These are phyloP conservation scores for Epirrhoe tristata DNA, from an alignment of 2,888 invertebrate genomes.

Conservation along the genomic window DNA sequence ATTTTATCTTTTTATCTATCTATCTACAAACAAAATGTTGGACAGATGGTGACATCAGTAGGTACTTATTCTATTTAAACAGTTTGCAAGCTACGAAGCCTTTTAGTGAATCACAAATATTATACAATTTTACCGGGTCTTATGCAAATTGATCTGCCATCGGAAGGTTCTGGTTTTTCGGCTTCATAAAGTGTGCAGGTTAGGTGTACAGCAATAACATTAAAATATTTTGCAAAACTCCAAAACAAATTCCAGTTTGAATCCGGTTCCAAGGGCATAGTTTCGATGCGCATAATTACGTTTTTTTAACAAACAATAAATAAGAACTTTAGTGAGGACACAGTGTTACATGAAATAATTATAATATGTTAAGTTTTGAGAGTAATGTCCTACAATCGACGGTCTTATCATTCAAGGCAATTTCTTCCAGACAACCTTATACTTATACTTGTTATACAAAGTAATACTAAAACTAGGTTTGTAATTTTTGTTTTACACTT, in stretches of 20 bases:
- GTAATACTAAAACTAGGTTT: no score
- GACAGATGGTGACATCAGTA: conserved; percentile 2
- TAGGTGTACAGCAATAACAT: conserved; percentile 5
- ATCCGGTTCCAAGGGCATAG: conserved; percentile 35
- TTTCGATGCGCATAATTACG: conserved; percentile 8
- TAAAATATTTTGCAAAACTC: conserved; percentile 9
- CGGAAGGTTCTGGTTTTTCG: not conserved
- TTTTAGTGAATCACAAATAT: not conserved
- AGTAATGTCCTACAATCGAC: no score
- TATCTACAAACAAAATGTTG: conserved; percentile 8
- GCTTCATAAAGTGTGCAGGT: conserved; percentile 4
- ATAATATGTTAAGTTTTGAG: no score
- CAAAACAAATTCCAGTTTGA: conserved; percentile 38
- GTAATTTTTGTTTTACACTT: conserved; percentile 4
- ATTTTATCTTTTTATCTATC: no score
- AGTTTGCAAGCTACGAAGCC: not conserved
- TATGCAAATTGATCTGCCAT: not conserved
- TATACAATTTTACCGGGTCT: not conserved
- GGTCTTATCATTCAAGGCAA: no score
- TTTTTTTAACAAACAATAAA: no score
- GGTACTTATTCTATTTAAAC: not conserved
- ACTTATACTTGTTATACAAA: no score
- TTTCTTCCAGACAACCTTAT: no score
- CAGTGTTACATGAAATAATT: no score
- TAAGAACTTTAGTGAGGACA: no score